Evolutionary conservation across 2,113 vertebrate species (phyloP).

Genomic region (Brachyhypopomus gauderio): DNA sequence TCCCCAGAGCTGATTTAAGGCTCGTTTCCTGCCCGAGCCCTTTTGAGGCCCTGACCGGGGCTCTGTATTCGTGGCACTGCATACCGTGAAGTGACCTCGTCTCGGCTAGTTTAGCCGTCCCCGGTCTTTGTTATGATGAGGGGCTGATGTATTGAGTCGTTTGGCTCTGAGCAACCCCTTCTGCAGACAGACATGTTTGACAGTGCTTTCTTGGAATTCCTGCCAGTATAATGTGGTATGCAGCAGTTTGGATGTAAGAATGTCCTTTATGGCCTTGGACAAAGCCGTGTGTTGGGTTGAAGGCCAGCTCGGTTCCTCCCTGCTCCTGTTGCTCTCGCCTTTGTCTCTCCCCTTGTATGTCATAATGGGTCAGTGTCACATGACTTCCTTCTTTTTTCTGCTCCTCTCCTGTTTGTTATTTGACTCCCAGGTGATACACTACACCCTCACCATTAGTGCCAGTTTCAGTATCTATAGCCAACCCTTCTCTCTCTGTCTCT

Average conservation of each 20-base stretch:
- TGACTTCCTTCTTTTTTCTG: slow-evolving; percentile 9
- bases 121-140: not conserved
- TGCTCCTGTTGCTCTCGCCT: slow-evolving; percentile 19
- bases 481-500: not conserved
- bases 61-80: not conserved
- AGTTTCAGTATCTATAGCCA: not conserved
- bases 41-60: not conserved
- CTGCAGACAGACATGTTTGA: too few species aligned
- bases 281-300: slow-evolving; percentile 31
- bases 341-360: slow-evolving; percentile 18
- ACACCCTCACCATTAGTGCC: slow-evolving; percentile 2
- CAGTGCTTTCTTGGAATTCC: too few species aligned
- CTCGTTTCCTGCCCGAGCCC: slow-evolving; percentile 31
- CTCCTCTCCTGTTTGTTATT: not conserved
- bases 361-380: slow-evolving; percentile 30
- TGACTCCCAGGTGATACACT: not conserved
- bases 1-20: slow-evolving; percentile 50
- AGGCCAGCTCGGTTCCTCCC: not conserved
- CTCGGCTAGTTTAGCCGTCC: too few species aligned
- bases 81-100: not conserved
- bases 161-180: not conserved
- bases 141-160: not conserved
- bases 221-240: too few species aligned
- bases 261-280: slow-evolving; percentile 40
- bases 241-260: not conserved